A percentile compares a stretch with the other conserved stretches of the same genome.
Conservation (phyloP, 2,888 invertebrate genomes). For the Melinopterus prodromus region DNA sequence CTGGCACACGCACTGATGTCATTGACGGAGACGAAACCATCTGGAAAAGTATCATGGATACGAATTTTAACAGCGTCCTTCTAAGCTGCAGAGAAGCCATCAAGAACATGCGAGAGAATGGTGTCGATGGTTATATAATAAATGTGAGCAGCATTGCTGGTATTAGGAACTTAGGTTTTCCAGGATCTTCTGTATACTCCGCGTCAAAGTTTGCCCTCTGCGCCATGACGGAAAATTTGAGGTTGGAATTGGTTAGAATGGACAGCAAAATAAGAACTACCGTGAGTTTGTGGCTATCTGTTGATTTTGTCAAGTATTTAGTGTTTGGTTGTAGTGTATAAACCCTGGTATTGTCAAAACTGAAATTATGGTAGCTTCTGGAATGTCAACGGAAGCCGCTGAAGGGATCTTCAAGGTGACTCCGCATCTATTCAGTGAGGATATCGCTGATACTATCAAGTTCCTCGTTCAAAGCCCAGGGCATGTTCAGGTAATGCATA, state of each 20-base stretch:
- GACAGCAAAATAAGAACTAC: constrained; percentile 38
- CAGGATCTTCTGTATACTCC: constrained; percentile 10
- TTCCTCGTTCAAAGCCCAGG: constrained; percentile 1
- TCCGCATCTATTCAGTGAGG: constrained; percentile 7
- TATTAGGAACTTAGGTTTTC: background rate
- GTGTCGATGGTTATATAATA: constrained; percentile 26
- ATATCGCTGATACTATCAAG: constrained; percentile 9
- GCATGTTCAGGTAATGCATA: constrained; percentile 13
- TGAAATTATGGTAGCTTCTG: background rate
- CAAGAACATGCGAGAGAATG: constrained; percentile 20
- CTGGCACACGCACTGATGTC: background rate
- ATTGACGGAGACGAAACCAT: background rate
- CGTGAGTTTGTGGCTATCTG: constrained; percentile 27
- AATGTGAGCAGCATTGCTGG: constrained; percentile 29
- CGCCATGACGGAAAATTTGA: constrained; percentile 41
- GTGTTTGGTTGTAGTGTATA: constrained; percentile 20
- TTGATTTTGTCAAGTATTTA: background rate
- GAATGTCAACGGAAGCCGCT: background rate
- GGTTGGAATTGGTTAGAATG: constrained; percentile 38
- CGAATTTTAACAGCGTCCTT: constrained; percentile 15
- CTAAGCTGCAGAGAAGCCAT: constrained; percentile 23
- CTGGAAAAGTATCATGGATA: constrained; percentile 24
- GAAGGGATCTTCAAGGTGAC: background rate
- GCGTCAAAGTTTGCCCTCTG: constrained; percentile 36
- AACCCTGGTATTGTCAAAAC: constrained; percentile 31